These are phyloP conservation scores for Thripadectes ignobilis DNA, from an alignment of 2,797 vertebrate species.

Conservation along the genomic window DNA sequence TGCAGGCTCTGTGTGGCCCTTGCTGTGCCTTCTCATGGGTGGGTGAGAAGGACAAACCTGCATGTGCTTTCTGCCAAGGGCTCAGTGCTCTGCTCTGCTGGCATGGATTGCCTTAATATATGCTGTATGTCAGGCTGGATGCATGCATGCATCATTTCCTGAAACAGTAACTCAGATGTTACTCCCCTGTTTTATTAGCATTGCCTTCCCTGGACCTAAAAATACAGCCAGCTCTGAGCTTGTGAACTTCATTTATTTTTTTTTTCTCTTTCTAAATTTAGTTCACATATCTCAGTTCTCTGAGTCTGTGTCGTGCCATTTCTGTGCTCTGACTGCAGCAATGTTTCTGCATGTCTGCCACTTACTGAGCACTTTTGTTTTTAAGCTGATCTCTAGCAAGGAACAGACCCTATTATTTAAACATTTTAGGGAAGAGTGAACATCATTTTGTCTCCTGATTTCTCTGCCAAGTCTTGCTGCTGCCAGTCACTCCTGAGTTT, in stretches of 20 bases:
- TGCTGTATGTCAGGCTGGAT: not conserved
- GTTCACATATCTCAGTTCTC: not conserved
- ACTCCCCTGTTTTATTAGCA: not conserved
- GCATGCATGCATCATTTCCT: not conserved
- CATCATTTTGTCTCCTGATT: not conserved
- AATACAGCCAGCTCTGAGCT: not conserved
- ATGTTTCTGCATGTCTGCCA: not conserved
- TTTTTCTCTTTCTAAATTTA: not conserved
- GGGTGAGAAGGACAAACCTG: not conserved
- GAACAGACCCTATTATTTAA: not conserved
- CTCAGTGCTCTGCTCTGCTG: not conserved
- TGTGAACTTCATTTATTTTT: not conserved
- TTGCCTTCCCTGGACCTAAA: not conserved
- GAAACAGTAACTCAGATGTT: not conserved
- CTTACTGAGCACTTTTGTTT: not conserved
- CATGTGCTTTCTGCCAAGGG: fast-evolving
- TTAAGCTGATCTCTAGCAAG: not conserved
- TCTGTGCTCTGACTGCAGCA: not conserved
- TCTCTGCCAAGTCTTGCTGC: not conserved
- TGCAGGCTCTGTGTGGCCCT: not conserved
- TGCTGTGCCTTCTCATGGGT: not conserved
- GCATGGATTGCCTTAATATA: not conserved
- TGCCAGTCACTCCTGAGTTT: not conserved
- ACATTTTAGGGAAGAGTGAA: not conserved
- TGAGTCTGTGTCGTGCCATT: not conserved